Evolutionary conservation across 1,140 invertebrate genomes (phyloP).

Genomic region (Periplaneta americana): DNA sequence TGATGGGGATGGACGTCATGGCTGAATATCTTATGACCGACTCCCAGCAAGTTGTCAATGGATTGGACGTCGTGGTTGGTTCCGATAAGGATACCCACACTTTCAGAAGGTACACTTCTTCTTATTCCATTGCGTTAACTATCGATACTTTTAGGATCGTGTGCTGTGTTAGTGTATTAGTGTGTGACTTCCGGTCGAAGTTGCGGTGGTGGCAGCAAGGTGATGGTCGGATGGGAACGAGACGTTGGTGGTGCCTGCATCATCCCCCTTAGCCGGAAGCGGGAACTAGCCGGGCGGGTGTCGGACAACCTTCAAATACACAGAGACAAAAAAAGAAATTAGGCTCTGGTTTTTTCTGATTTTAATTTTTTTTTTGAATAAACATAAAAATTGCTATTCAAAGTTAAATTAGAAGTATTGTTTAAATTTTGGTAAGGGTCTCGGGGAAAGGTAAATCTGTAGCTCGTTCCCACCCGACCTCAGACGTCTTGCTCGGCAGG

Average conservation of each 20-base stretch:
- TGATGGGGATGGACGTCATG: conserved; percentile 65
- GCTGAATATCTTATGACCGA: conserved; percentile 35
- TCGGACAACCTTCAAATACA: conserved; percentile 21
- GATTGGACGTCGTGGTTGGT: background rate
- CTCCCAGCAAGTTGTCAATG: background rate
- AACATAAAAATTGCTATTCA: background rate
- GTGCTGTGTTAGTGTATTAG: too few relatives aligned
- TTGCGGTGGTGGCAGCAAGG: background rate
- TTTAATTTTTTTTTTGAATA: conserved; percentile 5
- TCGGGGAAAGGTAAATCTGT: background rate
- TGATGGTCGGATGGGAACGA: conserved; percentile 18
- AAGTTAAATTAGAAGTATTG: background rate
- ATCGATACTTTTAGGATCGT: too few relatives aligned
- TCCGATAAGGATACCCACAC: too few relatives aligned
- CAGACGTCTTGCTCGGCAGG: background rate
- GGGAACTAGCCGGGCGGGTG: conserved; percentile 8
- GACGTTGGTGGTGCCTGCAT: background rate
- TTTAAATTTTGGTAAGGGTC: background rate
- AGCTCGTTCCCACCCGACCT: conserved; percentile 12
- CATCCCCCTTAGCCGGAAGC: background rate
- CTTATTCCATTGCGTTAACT: too few relatives aligned
- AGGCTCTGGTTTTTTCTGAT: background rate
- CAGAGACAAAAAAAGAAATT: conserved; percentile 12
- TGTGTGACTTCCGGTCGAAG: background rate
- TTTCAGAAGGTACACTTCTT: too few relatives aligned